Conservation (phyloP, 2,113 vertebrate genomes). For the Erinaceus europaeus region DNA sequence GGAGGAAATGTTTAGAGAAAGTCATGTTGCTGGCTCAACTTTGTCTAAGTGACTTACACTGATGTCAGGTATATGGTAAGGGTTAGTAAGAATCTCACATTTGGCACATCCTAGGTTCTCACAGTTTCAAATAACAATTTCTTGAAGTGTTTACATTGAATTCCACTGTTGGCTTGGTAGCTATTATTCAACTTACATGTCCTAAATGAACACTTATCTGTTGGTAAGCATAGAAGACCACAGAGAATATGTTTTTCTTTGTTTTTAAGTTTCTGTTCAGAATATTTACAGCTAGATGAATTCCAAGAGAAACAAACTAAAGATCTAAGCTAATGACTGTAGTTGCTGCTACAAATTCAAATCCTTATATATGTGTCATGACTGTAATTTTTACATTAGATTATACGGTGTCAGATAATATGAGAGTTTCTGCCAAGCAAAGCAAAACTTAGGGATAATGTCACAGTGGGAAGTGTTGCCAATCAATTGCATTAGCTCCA, state of each 20-base stretch:
- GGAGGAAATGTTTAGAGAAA: constrained; percentile 70
- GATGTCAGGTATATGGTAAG: constrained; percentile 63
- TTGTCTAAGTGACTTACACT: constrained; percentile 60
- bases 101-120: constrained; percentile 60
- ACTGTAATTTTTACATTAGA: constrained; percentile 52
- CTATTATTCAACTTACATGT: constrained; percentile 44
- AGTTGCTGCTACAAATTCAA: constrained; percentile 21
- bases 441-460: constrained; percentile 48
- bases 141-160: constrained; percentile 54
- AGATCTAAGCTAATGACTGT: constrained; percentile 16
- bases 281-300: constrained; percentile 46
- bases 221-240: constrained; percentile 51
- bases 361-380: constrained; percentile 32
- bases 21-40: constrained; percentile 47
- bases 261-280: constrained; percentile 36
- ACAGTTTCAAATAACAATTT: constrained; percentile 56
- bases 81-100: constrained; percentile 14
- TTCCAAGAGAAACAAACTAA: constrained; percentile 57
- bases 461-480: background rate
- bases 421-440: constrained; percentile 44
- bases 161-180: constrained; percentile 26
- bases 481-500: background rate
- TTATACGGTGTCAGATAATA: background rate
- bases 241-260: constrained; percentile 35
- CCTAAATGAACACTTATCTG: constrained; percentile 52